phyloP scores from a whole-genome alignment of 2,888 invertebrate genomes.

The Netelia virgata region DNA sequence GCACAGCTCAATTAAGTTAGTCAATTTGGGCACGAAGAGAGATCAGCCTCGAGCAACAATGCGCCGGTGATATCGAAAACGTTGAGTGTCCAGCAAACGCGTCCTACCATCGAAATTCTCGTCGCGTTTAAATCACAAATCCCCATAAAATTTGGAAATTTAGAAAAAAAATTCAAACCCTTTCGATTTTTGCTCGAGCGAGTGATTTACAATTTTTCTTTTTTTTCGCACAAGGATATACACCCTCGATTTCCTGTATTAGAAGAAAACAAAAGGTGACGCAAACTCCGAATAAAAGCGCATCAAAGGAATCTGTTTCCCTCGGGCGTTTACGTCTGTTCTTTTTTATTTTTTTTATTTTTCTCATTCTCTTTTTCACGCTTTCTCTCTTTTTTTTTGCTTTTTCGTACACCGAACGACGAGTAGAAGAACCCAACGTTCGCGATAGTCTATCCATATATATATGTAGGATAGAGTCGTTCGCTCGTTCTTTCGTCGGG shows the following conservation, averaged over 20 bases:
- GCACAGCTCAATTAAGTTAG: slow-evolving; percentile 74
- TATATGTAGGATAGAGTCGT: slow-evolving; percentile 10
- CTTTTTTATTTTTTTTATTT: background rate
- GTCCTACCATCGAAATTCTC: too few relatives aligned
- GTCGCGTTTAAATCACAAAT: too few relatives aligned
- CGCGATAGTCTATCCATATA: slow-evolving; percentile 8
- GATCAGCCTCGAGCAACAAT: background rate
- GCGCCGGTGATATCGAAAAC: slow-evolving; percentile 9
- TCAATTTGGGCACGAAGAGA: slow-evolving; percentile 69
- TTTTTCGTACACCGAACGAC: slow-evolving; percentile 21
- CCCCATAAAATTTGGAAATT: too few relatives aligned
- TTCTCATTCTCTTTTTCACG: slow-evolving; percentile 9
- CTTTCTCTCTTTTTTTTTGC: background rate
- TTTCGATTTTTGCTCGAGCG: background rate
- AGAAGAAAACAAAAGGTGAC: background rate
- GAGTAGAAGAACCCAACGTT: slow-evolving; percentile 44
- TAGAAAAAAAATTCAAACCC: background rate
- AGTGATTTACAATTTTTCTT: background rate
- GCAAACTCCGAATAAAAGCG: slow-evolving; percentile 21
- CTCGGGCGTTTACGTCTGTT: slow-evolving; percentile 3
- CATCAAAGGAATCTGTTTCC: slow-evolving; percentile 49
- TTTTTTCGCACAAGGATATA: too few relatives aligned
- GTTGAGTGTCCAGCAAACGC: background rate
- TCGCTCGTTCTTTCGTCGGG: slow-evolving; percentile 59
- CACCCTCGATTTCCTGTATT: too few relatives aligned